Conservation (phyloP, 1,140 invertebrate genomes). For the Laupala kohalensis region DNA sequence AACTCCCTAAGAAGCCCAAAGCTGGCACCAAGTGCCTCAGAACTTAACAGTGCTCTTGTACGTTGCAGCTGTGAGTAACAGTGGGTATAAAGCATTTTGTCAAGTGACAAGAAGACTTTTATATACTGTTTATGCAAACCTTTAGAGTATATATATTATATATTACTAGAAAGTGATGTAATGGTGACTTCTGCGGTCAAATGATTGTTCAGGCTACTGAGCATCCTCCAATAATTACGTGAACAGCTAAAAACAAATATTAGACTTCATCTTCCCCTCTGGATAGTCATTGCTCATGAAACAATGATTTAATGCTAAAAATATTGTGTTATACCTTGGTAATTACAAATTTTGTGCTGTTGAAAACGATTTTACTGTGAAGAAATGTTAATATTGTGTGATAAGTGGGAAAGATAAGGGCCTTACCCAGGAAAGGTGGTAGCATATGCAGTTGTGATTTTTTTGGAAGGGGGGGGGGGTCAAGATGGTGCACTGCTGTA, state of each 20-base stretch:
- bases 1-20: conserved; percentile 7
- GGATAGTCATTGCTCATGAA: neutral
- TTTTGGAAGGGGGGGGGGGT: neutral
- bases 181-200: neutral
- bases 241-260: neutral
- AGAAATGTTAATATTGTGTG: conserved; percentile 1
- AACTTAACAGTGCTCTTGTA: conserved; percentile 13
- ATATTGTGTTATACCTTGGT: neutral
- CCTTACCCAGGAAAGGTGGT: neutral
- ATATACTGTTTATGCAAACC: conserved; percentile 9
- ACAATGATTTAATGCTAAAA: neutral
- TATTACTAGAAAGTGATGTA: neutral
- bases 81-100: conserved; percentile 4
- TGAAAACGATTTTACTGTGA: conserved; percentile 4
- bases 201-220: neutral
- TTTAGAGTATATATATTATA: conserved; percentile 5
- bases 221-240: neutral
- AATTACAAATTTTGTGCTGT: neutral
- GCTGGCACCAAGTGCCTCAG: conserved; percentile 14
- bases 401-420: neutral
- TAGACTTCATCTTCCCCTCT: neutral
- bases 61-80: conserved; percentile 10
- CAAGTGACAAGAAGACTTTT: conserved; percentile 9
- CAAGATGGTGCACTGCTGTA: conserved; percentile 7
- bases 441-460: conserved; percentile 5